Base-by-base conservation (phyloP, 1,140 invertebrate genomes). In the Drosophila ercepeae region DNA sequence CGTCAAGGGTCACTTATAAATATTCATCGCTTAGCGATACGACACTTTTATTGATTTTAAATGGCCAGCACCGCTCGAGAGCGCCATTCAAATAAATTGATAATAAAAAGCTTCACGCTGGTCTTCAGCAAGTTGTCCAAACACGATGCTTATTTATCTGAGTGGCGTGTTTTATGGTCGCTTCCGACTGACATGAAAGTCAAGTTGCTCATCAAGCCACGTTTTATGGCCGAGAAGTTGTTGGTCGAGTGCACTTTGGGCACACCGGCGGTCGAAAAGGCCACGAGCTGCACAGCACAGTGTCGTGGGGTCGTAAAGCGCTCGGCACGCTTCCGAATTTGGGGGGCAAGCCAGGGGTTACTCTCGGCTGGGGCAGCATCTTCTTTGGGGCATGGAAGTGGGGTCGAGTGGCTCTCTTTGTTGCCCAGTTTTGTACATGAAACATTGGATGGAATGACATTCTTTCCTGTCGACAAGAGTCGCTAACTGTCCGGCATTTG, bases 21-120 rank as follows among this genome's bases (percentile, higher is more conserved):
- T 73, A 64, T 74, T 74, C 51, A 74, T 21, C 23, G 29, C n/a
- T 23, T 21, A 25, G 25, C 49, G 25, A 57, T 21, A 41, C 46
- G 51, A 74, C 48, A 55, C 13, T 41, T 64, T 74, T 55, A 74
- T 74, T 36, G 69, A 21, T 45, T 72, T 72, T 34, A 29, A 53
- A 53, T 41, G 32, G 25, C 50, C 7, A 48, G 13, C 54, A 52
- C 48, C 48, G 29, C 18, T 52, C 25, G 34, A 70, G 13, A 16
- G 16, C 14, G 3, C 1, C 55, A 60, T 29, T 71, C 49, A 53
- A 71, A 72, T 72, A 36, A 54, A 63, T 54, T 50, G 55, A 61
- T 61, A 60, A 54, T 72, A 72, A 71, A 72, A 72, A 49, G 44
- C 68, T 18, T 25, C 34, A 44, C 44, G 57, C 49, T 61, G 32